Conservation (phyloP, 2,888 invertebrate species). For the Pegoplata infirma region DNA sequence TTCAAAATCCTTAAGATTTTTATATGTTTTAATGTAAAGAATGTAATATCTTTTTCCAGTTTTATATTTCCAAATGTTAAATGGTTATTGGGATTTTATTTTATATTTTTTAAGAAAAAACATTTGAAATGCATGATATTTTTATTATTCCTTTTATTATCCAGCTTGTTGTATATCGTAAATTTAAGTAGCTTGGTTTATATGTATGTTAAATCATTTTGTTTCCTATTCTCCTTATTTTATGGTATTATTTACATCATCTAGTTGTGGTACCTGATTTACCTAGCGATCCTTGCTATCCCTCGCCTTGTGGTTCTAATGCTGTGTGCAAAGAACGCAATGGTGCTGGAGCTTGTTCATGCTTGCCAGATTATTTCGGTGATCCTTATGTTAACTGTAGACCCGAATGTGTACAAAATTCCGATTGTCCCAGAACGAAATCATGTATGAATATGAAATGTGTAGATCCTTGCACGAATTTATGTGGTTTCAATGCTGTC, state of each 20-base stretch:
- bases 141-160: background rate
- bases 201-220: conserved; percentile 35
- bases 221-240: conserved; percentile 40
- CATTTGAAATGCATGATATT: conserved; percentile 47
- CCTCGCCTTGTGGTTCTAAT: conserved; percentile 92
- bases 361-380: conserved; percentile 89
- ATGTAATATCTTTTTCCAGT: conserved; percentile 39
- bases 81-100: conserved; percentile 48
- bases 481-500: conserved; percentile 90
- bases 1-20: background rate
- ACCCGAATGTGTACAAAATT: conserved; percentile 92
- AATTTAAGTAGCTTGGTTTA: conserved; percentile 18
- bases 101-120: no score
- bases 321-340: conserved; percentile 90
- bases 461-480: conserved; percentile 88
- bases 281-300: conserved; percentile 84
- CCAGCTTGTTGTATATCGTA: conserved; percentile 51
- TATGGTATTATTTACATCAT: conserved; percentile 55
- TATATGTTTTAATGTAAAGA: conserved; percentile 31
- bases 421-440: conserved; percentile 87
- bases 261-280: conserved; percentile 80
- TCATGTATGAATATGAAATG: conserved; percentile 92
- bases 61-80: conserved; percentile 21
- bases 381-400: conserved; percentile 92
- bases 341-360: conserved; percentile 89